A percentile compares a stretch with the other conserved stretches of the same genome.
phyloP scores from a whole-genome alignment of 2,113 vertebrate species.

The Crocuta crocuta region DNA sequence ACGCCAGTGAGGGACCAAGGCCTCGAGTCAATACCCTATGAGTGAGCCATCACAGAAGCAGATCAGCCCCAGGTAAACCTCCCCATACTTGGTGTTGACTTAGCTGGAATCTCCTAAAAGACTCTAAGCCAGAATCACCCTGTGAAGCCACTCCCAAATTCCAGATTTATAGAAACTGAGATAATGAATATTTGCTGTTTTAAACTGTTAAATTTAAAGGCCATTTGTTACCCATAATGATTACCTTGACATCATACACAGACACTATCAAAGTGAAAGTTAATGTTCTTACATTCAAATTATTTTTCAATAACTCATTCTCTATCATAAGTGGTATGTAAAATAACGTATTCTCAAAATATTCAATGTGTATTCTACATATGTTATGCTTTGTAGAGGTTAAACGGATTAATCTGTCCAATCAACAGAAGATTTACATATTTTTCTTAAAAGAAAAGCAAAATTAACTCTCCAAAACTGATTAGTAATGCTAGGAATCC shows the following conservation, averaged over 20 bases:
- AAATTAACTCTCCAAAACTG: not conserved
- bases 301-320: not conserved
- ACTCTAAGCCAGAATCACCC: not conserved
- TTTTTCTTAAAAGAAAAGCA: slow-evolving; percentile 37
- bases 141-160: not conserved
- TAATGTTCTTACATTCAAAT: not conserved
- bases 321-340: not conserved
- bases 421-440: not conserved
- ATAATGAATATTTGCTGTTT: not conserved
- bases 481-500: not conserved
- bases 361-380: not conserved
- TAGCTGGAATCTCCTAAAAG: not conserved
- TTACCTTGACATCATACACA: not conserved
- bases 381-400: not conserved
- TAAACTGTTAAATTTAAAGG: not conserved
- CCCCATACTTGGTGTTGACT: not conserved
- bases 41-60: not conserved
- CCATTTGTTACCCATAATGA: not conserved
- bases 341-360: slow-evolving; percentile 41
- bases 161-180: not conserved
- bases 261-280: not conserved
- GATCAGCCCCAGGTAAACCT: no score
- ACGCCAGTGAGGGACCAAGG: not conserved
- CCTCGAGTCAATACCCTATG: not conserved
- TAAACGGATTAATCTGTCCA: not conserved